Conservation (phyloP, 2,888 invertebrate genomes). For the Trichacis sp. region DNA sequence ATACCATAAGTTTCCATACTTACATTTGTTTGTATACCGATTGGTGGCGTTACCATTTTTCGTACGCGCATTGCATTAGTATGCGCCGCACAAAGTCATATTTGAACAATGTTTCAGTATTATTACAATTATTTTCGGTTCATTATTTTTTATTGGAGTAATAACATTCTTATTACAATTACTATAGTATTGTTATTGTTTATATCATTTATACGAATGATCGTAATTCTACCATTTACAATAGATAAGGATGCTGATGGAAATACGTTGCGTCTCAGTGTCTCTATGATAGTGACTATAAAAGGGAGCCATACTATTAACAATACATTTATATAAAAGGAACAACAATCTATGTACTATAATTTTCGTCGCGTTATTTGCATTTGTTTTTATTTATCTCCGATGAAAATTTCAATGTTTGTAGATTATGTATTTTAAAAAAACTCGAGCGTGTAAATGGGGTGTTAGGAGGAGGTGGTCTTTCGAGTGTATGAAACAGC, state of each 20-base stretch:
- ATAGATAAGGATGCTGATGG: conserved; percentile 11
- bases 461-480: conserved; percentile 32
- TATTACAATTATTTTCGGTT: conserved; percentile 40
- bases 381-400: conserved; percentile 30
- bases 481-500: conserved; percentile 28
- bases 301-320: conserved; percentile 37
- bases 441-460: conserved; percentile 32
- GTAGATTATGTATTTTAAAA: conserved; percentile 44
- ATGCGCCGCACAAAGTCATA: conserved; percentile 44
- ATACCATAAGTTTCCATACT: conserved; percentile 38
- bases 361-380: conserved; percentile 34
- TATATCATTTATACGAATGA: conserved; percentile 9
- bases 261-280: conserved; percentile 25
- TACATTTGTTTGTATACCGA: conserved; percentile 32
- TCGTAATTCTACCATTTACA: conserved; percentile 10
- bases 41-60: conserved; percentile 4
- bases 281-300: conserved; percentile 32
- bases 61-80: conserved; percentile 36
- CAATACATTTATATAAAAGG: conserved; percentile 33
- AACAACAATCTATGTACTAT: conserved; percentile 38
- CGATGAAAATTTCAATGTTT: conserved; percentile 41
- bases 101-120: conserved; percentile 44
- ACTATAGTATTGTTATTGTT: conserved; percentile 2
- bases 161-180: neutral
- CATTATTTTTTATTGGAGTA: conserved; percentile 30